These are phyloP conservation scores for Leptinotarsa rubiginosa DNA, from an alignment of 2,888 invertebrate species.

Conservation along the genomic window DNA sequence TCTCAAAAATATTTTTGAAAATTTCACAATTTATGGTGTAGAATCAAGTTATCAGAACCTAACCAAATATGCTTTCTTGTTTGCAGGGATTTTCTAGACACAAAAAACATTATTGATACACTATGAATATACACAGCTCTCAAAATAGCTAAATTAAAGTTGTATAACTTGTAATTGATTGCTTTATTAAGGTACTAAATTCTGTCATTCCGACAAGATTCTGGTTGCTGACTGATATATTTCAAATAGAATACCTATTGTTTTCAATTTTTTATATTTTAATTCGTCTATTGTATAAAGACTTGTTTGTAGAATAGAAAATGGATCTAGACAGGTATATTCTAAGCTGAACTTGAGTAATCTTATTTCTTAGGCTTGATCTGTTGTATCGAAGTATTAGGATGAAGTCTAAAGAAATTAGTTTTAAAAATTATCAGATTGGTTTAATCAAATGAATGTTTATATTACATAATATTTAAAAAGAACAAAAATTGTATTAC, in stretches of 20 bases:
- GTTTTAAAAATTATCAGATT: slow-evolving; percentile 21
- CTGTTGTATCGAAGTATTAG: slow-evolving; percentile 15
- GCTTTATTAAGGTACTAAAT: too few relatives aligned
- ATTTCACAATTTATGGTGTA: too few relatives aligned
- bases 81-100: too few relatives aligned
- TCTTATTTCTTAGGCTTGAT: slow-evolving; percentile 21
- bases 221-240: background rate
- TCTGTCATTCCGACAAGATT: background rate
- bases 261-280: slow-evolving; percentile 48
- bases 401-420: slow-evolving; percentile 17
- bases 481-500: slow-evolving; percentile 53
- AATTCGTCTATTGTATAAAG: slow-evolving; percentile 49
- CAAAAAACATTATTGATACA: too few relatives aligned
- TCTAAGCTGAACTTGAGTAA: slow-evolving; percentile 28
- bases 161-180: too few relatives aligned
- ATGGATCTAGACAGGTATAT: slow-evolving; percentile 32
- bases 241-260: background rate
- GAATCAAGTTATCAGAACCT: too few relatives aligned
- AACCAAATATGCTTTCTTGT: too few relatives aligned
- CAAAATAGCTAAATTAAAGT: too few relatives aligned
- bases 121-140: too few relatives aligned
- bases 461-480: slow-evolving; percentile 52
- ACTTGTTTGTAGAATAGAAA: slow-evolving; percentile 39
- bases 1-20: too few relatives aligned
- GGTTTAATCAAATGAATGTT: slow-evolving; percentile 52